phyloP scores from a whole-genome alignment of 2,888 invertebrate species.

The Cataglyphis livida region DNA sequence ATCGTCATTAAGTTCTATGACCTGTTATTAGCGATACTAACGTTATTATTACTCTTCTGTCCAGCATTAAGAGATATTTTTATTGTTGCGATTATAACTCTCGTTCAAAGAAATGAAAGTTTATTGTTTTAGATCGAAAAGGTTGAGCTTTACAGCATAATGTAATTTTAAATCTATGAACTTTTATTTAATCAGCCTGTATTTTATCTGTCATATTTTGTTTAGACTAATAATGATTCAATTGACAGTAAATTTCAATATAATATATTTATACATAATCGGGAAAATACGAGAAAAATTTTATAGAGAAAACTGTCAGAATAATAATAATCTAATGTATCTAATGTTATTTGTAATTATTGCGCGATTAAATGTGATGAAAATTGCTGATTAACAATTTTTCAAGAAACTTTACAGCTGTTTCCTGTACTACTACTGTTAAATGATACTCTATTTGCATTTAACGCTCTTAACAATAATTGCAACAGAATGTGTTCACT shows the following conservation, averaged over 20 bases:
- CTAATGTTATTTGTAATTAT: slow-evolving; percentile 6
- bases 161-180: slow-evolving; percentile 18
- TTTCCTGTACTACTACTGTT: slow-evolving; percentile 35
- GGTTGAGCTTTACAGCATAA: background rate
- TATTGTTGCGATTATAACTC: slow-evolving; percentile 17
- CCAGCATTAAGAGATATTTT: slow-evolving; percentile 26
- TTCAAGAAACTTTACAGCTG: slow-evolving; percentile 49
- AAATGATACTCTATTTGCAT: slow-evolving; percentile 55
- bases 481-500: slow-evolving; percentile 54
- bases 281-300: background rate
- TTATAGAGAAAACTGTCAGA: background rate
- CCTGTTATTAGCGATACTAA: slow-evolving; percentile 43
- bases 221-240: slow-evolving; percentile 7
- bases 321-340: slow-evolving; percentile 15
- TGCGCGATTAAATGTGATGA: slow-evolving; percentile 27
- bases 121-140: slow-evolving; percentile 13
- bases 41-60: slow-evolving; percentile 39
- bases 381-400: slow-evolving; percentile 49
- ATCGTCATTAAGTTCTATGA: slow-evolving; percentile 41
- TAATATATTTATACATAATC: slow-evolving; percentile 25
- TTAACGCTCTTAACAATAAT: slow-evolving; percentile 56
- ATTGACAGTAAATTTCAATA: background rate
- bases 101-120: slow-evolving; percentile 41
- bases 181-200: background rate
- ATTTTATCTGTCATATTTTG: background rate